A percentile compares a stretch with the other conserved stretches of the same genome.
These are phyloP conservation scores for Ochlodes sylvanus DNA, from an alignment of 2,888 invertebrate genomes.

Conservation along the genomic window DNA sequence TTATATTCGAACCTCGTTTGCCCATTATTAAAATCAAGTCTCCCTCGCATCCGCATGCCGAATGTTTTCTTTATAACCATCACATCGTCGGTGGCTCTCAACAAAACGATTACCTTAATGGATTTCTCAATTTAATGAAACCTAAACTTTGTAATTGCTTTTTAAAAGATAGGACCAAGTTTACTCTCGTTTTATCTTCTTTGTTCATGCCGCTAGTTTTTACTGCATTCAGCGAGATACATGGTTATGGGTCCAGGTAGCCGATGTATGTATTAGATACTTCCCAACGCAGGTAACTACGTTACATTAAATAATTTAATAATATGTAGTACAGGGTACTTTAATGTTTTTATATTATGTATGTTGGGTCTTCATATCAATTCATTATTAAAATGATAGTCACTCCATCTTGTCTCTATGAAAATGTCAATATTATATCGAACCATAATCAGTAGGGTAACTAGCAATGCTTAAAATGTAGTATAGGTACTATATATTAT, in stretches of 20 bases:
- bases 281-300: not conserved
- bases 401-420: too few relatives aligned
- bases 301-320: too few relatives aligned
- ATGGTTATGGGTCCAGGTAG: conserved; percentile 21
- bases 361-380: too few relatives aligned
- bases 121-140: conserved; percentile 80
- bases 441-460: too few relatives aligned
- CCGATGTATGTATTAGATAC: conserved; percentile 44
- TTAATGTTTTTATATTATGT: too few relatives aligned
- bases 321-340: too few relatives aligned
- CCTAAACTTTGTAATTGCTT: conserved; percentile 74
- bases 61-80: conserved; percentile 79
- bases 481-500: too few relatives aligned
- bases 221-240: conserved; percentile 17
- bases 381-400: too few relatives aligned
- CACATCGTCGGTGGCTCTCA: conserved; percentile 72
- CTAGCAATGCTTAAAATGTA: too few relatives aligned
- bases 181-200: conserved; percentile 51
- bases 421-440: too few relatives aligned
- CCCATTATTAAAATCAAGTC: conserved; percentile 79
- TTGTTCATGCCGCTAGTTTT: conserved; percentile 35
- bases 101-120: conserved; percentile 78
- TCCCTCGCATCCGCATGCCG: conserved; percentile 76
- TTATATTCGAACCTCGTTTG: conserved; percentile 70
- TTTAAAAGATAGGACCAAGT: conserved; percentile 68